phyloP scores from a whole-genome alignment of 2,888 invertebrate genomes.

The Dexiosoma caninum region DNA sequence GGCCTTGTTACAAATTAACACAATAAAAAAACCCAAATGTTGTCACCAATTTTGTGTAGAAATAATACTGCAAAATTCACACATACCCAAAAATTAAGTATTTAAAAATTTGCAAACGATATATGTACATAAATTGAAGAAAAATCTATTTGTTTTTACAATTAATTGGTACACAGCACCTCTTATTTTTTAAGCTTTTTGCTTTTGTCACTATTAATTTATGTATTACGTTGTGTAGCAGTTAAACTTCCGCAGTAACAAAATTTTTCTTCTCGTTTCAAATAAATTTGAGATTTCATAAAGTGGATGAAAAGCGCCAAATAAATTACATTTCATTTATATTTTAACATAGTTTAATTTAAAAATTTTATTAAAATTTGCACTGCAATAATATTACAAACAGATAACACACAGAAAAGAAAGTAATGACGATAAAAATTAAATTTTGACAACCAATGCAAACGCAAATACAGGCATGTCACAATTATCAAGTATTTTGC shows the following conservation, averaged over 20 bases:
- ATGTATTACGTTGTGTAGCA: constrained; percentile 39
- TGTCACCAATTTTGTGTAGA: constrained; percentile 36
- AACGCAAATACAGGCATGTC: no score
- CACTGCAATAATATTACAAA: constrained; percentile 39
- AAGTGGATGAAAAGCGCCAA: neutral
- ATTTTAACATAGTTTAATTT: neutral
- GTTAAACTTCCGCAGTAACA: constrained; percentile 43
- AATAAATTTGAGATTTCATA: neutral
- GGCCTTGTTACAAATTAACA: constrained; percentile 54
- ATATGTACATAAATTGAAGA: neutral
- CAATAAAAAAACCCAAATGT: constrained; percentile 6
- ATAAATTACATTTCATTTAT: constrained; percentile 1
- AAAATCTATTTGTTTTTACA: neutral
- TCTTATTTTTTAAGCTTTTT: neutral
- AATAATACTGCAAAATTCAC: neutral
- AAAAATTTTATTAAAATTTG: constrained; percentile 27
- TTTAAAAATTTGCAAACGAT: neutral
- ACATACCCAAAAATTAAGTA: neutral
- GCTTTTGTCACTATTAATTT: constrained; percentile 20
- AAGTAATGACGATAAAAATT: constrained; percentile 51
- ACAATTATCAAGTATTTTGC: neutral
- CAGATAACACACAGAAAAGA: constrained; percentile 54
- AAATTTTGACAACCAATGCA: neutral
- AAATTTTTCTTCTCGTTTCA: neutral
- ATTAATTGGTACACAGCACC: neutral